Percentiles rank a stretch among this genome's conserved stretches.
phyloP scores from a whole-genome alignment of 2,888 invertebrate genomes.

The Boloria euphrosyne region DNA sequence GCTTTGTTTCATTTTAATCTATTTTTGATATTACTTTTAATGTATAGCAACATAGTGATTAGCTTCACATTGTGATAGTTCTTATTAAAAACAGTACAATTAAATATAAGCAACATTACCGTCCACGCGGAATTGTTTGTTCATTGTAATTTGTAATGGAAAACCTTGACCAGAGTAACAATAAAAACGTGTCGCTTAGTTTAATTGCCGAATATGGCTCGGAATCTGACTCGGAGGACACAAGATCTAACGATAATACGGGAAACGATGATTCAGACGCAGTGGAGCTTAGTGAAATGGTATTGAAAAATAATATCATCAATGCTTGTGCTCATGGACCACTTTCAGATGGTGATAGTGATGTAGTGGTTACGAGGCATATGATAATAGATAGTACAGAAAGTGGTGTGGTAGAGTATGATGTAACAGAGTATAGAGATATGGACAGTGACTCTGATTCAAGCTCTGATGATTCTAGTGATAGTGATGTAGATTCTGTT shows the following conservation, averaged over 20 bases:
- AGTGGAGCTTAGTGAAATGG: constrained; percentile 74
- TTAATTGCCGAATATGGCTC: constrained; percentile 76
- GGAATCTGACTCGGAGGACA: constrained; percentile 73
- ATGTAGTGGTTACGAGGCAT: constrained; percentile 63
- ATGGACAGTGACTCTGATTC: constrained; percentile 65
- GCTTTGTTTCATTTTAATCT: constrained; percentile 38
- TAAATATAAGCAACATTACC: constrained; percentile 31
- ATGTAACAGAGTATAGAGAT: constrained; percentile 73
- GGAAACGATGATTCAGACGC: constrained; percentile 69
- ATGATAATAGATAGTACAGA: constrained; percentile 76
- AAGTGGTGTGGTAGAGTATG: constrained; percentile 71
- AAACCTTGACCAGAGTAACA: constrained; percentile 70
- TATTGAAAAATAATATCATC: constrained; percentile 77
- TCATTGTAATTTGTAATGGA: constrained; percentile 63
- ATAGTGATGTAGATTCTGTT: constrained; percentile 72
- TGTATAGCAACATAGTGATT: background rate
- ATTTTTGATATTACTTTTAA: background rate
- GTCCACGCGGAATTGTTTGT: constrained; percentile 40
- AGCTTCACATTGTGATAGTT: background rate
- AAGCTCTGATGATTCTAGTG: constrained; percentile 63
- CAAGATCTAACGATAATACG: constrained; percentile 59
- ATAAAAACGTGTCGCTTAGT: constrained; percentile 76
- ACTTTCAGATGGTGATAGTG: constrained; percentile 58
- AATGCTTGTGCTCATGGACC: constrained; percentile 79
- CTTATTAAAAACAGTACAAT: constrained; percentile 24